phyloP scores from a whole-genome alignment of 2,888 invertebrate genomes.

The Trissolcus brochymenae region DNA sequence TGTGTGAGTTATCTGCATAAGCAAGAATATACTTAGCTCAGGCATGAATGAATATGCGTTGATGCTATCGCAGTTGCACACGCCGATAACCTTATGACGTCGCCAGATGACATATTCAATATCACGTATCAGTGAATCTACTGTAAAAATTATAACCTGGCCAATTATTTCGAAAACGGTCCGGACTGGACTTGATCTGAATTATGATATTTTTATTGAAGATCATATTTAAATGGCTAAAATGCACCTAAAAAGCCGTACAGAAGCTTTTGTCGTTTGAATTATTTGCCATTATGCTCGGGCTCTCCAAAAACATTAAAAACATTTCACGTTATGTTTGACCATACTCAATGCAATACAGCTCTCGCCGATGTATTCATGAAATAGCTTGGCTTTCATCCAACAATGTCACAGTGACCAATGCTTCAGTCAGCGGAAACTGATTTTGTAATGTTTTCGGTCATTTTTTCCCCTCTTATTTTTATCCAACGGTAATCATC shows the following conservation, averaged over 20 bases:
- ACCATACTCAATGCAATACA: slow-evolving; percentile 43
- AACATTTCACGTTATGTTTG: slow-evolving; percentile 42
- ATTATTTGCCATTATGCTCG: slow-evolving; percentile 29
- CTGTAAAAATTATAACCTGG: too few relatives aligned
- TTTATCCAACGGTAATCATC: slow-evolving; percentile 29
- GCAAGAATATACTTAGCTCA: slow-evolving; percentile 40
- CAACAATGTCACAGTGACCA: slow-evolving; percentile 50
- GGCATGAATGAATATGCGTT: slow-evolving; percentile 2
- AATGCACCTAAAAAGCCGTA: not conserved
- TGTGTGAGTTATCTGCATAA: slow-evolving; percentile 31
- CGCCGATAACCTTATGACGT: too few relatives aligned
- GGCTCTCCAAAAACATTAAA: slow-evolving; percentile 19
- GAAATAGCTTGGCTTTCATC: slow-evolving; percentile 54
- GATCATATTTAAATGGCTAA: not conserved
- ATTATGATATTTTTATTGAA: too few relatives aligned
- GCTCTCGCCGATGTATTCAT: slow-evolving; percentile 43
- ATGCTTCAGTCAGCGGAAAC: slow-evolving; percentile 38
- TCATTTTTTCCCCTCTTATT: slow-evolving; percentile 30
- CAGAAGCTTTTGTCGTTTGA: not conserved
- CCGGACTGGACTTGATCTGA: too few relatives aligned
- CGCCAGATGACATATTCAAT: too few relatives aligned
- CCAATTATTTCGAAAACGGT: too few relatives aligned
- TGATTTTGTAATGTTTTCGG: slow-evolving; percentile 45
- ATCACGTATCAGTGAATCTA: too few relatives aligned
- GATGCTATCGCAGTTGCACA: too few relatives aligned